These are phyloP conservation scores for Mimachlamys varia DNA, from an alignment of 2,888 invertebrate species.

Conservation along the genomic window DNA sequence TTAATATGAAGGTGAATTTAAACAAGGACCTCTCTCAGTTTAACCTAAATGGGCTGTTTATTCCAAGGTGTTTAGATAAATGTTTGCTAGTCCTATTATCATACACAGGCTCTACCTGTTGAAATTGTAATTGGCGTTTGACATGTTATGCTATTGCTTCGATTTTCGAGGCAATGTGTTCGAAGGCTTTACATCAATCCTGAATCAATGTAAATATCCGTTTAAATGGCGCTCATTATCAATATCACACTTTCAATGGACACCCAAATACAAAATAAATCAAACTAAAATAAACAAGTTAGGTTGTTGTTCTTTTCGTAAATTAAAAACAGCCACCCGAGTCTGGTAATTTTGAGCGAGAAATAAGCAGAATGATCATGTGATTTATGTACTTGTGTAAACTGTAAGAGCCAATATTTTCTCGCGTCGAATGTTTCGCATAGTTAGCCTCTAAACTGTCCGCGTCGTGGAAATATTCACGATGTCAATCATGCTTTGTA, in stretches of 20 bases:
- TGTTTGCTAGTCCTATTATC: not conserved
- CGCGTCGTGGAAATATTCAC: no score
- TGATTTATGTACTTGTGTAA: no score
- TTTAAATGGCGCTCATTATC: not conserved
- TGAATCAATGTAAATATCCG: not conserved
- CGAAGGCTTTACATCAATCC: not conserved
- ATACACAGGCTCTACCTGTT: not conserved
- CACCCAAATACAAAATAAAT: not conserved
- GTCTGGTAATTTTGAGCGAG: no score
- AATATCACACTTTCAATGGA: not conserved
- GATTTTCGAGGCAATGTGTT: not conserved
- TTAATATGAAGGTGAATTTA: not conserved
- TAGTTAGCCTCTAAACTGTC: no score
- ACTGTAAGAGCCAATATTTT: no score
- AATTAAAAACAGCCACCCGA: no score
- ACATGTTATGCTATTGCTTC: not conserved
- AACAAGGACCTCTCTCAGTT: not conserved
- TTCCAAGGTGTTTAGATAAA: not conserved
- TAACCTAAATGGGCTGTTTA: not conserved
- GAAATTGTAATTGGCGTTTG: not conserved
- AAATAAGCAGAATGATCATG: no score
- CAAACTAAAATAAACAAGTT: no score
- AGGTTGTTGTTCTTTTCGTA: no score
- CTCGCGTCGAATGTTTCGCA: no score
- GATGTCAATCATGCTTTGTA: no score